phyloP scores from a whole-genome alignment of 2,113 vertebrate species.

The Marmota flaviventris region DNA sequence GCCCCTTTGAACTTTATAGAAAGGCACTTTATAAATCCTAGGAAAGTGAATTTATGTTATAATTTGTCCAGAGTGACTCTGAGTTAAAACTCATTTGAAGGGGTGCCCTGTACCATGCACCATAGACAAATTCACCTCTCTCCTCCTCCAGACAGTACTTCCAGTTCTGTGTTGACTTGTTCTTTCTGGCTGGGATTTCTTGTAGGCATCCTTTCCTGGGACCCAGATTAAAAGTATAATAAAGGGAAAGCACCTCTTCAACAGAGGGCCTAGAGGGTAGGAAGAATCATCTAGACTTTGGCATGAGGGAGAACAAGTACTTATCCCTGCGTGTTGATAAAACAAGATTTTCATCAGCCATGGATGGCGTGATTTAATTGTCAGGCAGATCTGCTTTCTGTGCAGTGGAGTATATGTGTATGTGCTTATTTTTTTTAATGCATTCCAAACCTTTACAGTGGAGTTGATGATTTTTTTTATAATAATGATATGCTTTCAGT shows the following conservation, averaged over 20 bases:
- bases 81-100: slow-evolving; percentile 62
- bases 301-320: not conserved
- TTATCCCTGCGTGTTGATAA: slow-evolving; percentile 44
- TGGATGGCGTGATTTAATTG: not conserved
- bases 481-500: slow-evolving; percentile 83
- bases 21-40: slow-evolving; percentile 77
- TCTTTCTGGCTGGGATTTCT: not conserved
- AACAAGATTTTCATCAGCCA: slow-evolving; percentile 32
- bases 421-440: slow-evolving; percentile 2
- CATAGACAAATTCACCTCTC: not conserved
- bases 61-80: slow-evolving; percentile 67
- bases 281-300: slow-evolving; percentile 21
- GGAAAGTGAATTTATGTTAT: slow-evolving; percentile 73
- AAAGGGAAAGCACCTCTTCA: not conserved
- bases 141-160: too few species aligned
- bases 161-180: not conserved
- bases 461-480: slow-evolving; percentile 79
- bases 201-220: not conserved
- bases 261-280: not conserved
- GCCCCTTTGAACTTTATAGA: slow-evolving; percentile 80
- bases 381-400: slow-evolving; percentile 29
- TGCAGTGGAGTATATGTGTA: slow-evolving; percentile 1
- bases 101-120: not conserved
- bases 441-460: slow-evolving; percentile 64
- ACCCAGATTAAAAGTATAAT: slow-evolving; percentile 30